Evolutionary conservation across 2,888 invertebrate species (phyloP), one percentile per base, ranked within the genome.

Genomic region (Tubiluchus corallicola): DNA sequence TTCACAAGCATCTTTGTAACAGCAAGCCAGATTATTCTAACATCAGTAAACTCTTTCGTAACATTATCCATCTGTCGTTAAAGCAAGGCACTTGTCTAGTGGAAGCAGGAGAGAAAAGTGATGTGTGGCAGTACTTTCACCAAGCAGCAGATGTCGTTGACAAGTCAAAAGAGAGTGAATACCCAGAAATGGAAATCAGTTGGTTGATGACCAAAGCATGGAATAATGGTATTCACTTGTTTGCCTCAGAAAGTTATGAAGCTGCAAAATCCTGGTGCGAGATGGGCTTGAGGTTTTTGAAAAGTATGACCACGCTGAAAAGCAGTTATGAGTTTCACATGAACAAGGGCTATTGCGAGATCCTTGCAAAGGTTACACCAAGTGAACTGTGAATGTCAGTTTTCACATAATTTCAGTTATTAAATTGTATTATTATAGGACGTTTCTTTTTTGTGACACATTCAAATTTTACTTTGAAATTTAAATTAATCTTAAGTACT

Each of bases 181-280:
- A 58, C 48, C 61, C 61, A 20, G 60, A 60, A 46, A 55, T 58
- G 47, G 61, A 62, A 47, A 49, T 57, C n/a, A 49, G 60, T 3
- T 62, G 61, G 60, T 44, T 62, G 44, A 61, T 62, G 60, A 60
- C 60, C 4, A 61, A 57, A 43, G 59, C 60, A 2, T 62, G 61
- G 61, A 62, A 62, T 48, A 53, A 54, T 51, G 61, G 61, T 37
- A 57, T 62, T 20, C 53, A 56, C 37, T 52, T 57, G 29, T 60
- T 51, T 52, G 59, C 60, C 60, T 59, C 43, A 38, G 38, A 29
- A 29, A 29, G 29, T 29, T 9, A 29, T 29, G 29, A 29, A 9
- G 29, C 9, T 5, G 29, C 29, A 29, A 29, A n/a, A n/a, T n/a
- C 5, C 5, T 29, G 29, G 29, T 29, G 29, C n/a, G 29, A 29